Conservation (phyloP, 2,113 vertebrate genomes). For the Prunella fulvescens region DNA sequence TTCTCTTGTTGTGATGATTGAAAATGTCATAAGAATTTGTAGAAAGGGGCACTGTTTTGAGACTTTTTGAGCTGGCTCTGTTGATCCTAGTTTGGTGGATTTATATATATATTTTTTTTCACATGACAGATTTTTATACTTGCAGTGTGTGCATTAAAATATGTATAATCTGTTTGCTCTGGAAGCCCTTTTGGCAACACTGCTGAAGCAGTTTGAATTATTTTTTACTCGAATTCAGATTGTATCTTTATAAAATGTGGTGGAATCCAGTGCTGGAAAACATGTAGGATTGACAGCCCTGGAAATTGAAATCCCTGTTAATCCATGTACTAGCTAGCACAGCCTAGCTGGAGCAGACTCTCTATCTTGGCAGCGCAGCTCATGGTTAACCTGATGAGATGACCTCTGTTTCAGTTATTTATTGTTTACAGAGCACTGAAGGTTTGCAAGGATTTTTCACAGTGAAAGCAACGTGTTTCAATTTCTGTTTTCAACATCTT, state of each 20-base stretch:
- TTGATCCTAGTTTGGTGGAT: background rate
- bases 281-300: background rate
- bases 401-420: constrained; percentile 6
- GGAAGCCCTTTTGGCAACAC: background rate
- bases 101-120: background rate
- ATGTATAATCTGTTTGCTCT: background rate
- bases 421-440: background rate
- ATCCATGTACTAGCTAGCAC: background rate
- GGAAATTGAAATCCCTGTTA: constrained; percentile 24
- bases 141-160: background rate
- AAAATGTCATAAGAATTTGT: background rate
- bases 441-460: background rate
- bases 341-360: background rate
- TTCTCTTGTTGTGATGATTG: background rate
- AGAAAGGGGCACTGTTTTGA: background rate
- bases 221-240: background rate
- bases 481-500: background rate
- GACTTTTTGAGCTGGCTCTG: background rate
- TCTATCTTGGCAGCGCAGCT: background rate
- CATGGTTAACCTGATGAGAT: constrained; percentile 1
- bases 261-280: background rate
- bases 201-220: background rate
- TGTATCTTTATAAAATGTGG: background rate
- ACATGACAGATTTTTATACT: background rate
- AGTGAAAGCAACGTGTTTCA: background rate